Base-by-base conservation (phyloP, 1,140 invertebrate genomes). In the Drosophila mojavensis region DNA sequence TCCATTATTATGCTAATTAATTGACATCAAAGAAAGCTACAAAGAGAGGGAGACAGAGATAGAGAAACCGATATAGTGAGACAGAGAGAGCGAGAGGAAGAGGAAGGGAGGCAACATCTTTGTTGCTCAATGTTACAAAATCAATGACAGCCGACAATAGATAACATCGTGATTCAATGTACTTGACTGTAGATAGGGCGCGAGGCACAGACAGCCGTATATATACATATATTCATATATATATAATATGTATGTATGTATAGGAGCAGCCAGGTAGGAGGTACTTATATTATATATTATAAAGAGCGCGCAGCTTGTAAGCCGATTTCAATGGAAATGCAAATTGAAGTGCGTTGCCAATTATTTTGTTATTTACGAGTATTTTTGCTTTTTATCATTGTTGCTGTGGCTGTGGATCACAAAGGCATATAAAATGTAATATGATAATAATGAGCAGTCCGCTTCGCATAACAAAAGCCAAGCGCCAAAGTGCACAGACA, bases 1-100 rank as follows among this genome's bases (percentile, higher is more conserved):
- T 61, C 77, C 77, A 89, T 88, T 88, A 88, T 88, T 88, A 88
- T 88, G 83, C 83, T 88, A 84, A 88, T 88, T 88, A 88, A 88
- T 88, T 88, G 80, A 88, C 84, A 88, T 88, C 84, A 75, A 88
- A 86, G 56, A 6, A 62, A 39, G 48, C 51, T 28, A 36, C 26
- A 67, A 36, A 33, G 47, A 47, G 41, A 55, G 43, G 43, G 47
- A 43, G 55, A 56, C 33, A 68, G 48, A 48, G 62, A 39, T 9
- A 43, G 43, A 33, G 43, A 48, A 58, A 39, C 9, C 28, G 36
- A 33, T 5, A 33, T 1, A 33, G n/a, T n/a, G 33, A 33, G 33
- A 10, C 5, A 33, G 33, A 20, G 43, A 30, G 28, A 15, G 56
- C 54, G 64, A 45, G 36, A 65, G 63, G 30, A 17, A 17, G 54